These are phyloP conservation scores for Pachycephus smyrnensis DNA, from an alignment of 2,888 invertebrate species.

Conservation along the genomic window DNA sequence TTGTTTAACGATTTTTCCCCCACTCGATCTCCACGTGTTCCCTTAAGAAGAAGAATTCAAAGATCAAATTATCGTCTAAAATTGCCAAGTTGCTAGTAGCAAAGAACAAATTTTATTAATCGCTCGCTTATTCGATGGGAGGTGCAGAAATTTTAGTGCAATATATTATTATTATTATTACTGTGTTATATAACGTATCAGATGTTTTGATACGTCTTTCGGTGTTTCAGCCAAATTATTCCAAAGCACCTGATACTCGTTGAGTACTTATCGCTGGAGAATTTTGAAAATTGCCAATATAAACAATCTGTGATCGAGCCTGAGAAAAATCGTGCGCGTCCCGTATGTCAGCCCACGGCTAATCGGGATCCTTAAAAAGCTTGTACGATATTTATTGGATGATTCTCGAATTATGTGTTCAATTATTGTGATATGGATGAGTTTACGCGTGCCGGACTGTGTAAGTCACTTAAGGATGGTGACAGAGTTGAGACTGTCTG, in stretches of 20 bases:
- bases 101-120: not conserved
- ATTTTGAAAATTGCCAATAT: not conserved
- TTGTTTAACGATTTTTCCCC: not conserved
- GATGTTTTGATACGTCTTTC: not conserved
- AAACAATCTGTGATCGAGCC: not conserved
- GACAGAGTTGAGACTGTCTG: not conserved
- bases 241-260: not conserved
- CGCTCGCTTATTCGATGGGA: not conserved
- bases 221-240: not conserved
- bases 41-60: not conserved
- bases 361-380: not conserved
- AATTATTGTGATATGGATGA: conserved; percentile 24
- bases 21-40: not conserved
- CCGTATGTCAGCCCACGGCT: not conserved
- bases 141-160: not conserved
- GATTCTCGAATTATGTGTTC: conserved; percentile 27
- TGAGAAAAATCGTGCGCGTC: not conserved
- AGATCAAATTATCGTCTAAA: not conserved
- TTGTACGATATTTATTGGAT: conserved; percentile 21
- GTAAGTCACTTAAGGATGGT: not conserved
- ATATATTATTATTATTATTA: not conserved
- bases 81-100: not conserved
- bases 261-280: not conserved
- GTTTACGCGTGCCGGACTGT: not conserved
- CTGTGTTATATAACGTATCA: not conserved